Percentiles rank a stretch among this genome's conserved stretches.
Evolutionary conservation across 2,888 invertebrate species (phyloP).

Genomic region (Neoscelio sp.): DNA sequence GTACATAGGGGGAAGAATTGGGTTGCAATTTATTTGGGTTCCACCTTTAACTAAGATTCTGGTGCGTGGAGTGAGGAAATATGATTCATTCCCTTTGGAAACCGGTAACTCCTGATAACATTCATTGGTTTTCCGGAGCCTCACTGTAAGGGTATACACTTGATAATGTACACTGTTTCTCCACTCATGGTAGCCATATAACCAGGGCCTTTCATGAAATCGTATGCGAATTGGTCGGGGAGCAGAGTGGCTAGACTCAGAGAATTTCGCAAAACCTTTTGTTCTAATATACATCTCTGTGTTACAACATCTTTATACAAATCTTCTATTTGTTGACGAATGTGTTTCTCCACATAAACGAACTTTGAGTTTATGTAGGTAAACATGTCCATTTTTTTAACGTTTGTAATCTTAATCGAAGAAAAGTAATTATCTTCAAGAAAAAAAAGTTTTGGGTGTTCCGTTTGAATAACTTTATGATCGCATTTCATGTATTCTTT

Average conservation of each 20-base stretch:
- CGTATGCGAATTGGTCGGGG: slow-evolving; percentile 70
- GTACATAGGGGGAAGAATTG: slow-evolving; percentile 63
- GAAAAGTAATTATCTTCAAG: no score
- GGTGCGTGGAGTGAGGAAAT: slow-evolving; percentile 67
- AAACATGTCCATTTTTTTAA: slow-evolving; percentile 60
- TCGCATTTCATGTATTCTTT: neutral
- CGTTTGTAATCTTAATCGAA: neutral
- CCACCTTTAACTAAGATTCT: slow-evolving; percentile 48
- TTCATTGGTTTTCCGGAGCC: slow-evolving; percentile 50
- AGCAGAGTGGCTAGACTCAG: slow-evolving; percentile 65
- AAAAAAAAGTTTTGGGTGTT: slow-evolving; percentile 17
- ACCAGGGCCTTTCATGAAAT: slow-evolving; percentile 69
- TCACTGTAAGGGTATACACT: slow-evolving; percentile 71
- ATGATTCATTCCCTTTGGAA: neutral
- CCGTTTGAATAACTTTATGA: neutral
- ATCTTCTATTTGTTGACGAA: slow-evolving; percentile 55
- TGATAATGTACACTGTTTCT: slow-evolving; percentile 72
- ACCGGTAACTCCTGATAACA: slow-evolving; percentile 64
- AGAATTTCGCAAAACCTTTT: slow-evolving; percentile 70
- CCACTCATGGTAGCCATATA: slow-evolving; percentile 70
- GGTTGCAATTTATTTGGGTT: slow-evolving; percentile 57
- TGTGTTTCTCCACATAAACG: slow-evolving; percentile 71
- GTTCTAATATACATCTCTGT: slow-evolving; percentile 68
- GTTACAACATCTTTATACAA: slow-evolving; percentile 68
- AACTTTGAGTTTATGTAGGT: slow-evolving; percentile 71